A percentile compares a stretch with the other conserved stretches of the same genome.
phyloP scores from a whole-genome alignment of 2,113 vertebrate genomes.

The Prionailurus viverrinus region DNA sequence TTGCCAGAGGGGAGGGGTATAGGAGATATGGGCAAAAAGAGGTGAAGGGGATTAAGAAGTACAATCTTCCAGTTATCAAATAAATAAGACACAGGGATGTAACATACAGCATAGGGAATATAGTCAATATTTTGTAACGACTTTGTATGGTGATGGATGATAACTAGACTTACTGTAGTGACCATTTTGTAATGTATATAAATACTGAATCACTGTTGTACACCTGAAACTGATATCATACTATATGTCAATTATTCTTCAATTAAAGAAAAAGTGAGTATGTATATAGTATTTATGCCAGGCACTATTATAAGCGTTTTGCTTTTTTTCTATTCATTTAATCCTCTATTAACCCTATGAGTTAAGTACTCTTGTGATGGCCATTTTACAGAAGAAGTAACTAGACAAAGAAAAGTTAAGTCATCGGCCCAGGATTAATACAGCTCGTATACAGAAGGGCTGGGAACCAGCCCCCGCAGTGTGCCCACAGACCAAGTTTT shows the following conservation, averaged over 20 bases:
- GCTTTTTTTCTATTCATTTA: slow-evolving; percentile 4
- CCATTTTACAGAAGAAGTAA: background rate
- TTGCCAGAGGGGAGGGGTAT: background rate
- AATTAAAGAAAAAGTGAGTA: slow-evolving; percentile 1
- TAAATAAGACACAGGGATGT: background rate
- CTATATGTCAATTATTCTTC: background rate
- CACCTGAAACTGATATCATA: background rate
- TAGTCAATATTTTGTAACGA: background rate
- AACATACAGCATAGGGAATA: background rate
- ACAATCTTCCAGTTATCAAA: background rate
- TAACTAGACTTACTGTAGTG: background rate
- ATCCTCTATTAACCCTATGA: background rate
- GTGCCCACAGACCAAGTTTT: background rate
- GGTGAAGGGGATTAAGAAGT: background rate
- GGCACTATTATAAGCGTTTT: background rate
- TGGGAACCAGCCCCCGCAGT: background rate
- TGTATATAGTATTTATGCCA: background rate
- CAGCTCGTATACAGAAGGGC: background rate
- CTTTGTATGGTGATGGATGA: background rate
- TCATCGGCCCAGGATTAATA: background rate
- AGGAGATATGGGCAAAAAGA: background rate
- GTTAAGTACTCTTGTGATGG: background rate
- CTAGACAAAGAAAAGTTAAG: background rate
- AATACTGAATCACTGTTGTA: background rate
- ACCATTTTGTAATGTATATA: background rate